Base-by-base conservation (phyloP, 2,888 invertebrate genomes). In the Sarcophaga carnaria region DNA sequence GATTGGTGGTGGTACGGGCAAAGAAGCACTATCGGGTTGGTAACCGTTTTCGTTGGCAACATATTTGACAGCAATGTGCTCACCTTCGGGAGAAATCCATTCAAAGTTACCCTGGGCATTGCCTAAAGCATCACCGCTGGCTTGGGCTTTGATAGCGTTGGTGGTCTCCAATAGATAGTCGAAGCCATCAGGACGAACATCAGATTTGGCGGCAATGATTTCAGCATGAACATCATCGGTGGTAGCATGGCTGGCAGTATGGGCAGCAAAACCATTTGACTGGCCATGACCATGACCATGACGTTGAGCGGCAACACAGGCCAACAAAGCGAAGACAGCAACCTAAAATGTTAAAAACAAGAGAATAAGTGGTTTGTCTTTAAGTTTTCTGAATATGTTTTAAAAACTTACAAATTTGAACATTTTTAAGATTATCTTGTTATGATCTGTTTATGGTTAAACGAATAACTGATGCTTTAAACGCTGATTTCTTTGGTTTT, bases 71-170 rank as follows among this genome's bases (percentile, higher is more conserved):
- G 89, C 83, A n/a, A 92, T 83, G n/a, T 89, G 90, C 27, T 89
- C 89, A 27, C 92, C 92, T 81, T 92, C 91, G 80, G 92, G 92
- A 2, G 92, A 90, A 17, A 90, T 72, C 90, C 90, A 92, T 72
- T 80, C 78, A 66, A 88, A 92, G 17, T 78, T 86, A 27, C 93
- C 92, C 4, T 91, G 88, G 17, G 90, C 89, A 74, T 90, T 90
- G 79, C 91, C 91, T 12, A 91, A 89, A 4, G 79, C 90, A 88
- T 93, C 91, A 27, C 92, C 91, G 17, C 71, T 66, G 10, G 89
- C 89, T 2, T 83, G 59, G 14, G 90, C 88, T 0, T n/a, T 66
- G 25, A 91, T 90, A 75, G 90, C 89, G 84, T 93, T 92, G 88
- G 72, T 89, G 60, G 91, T 90, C 60, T 90, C 90, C 45, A 90